Percentiles rank a stretch among this genome's conserved stretches.
phyloP scores from a whole-genome alignment of 2,113 vertebrate species.

The Saiga tatarica region DNA sequence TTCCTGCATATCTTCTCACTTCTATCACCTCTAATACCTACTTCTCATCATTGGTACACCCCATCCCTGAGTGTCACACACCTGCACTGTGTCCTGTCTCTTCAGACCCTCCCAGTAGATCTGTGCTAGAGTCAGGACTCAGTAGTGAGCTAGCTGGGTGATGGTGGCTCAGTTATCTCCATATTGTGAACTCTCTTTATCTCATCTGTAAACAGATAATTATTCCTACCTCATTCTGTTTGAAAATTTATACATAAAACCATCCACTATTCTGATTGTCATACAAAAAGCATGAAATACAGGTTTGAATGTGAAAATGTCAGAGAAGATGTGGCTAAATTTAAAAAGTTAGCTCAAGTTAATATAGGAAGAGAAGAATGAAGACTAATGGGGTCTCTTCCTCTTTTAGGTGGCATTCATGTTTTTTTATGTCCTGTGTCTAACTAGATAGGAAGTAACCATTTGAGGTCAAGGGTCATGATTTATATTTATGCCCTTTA shows the following conservation, averaged over 20 bases:
- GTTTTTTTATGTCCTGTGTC: background rate
- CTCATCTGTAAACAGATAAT: conserved; percentile 2
- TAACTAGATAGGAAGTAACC: background rate
- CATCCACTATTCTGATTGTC: background rate
- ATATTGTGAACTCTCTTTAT: background rate
- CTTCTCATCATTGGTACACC: background rate
- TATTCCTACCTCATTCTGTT: background rate
- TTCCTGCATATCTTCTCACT: background rate
- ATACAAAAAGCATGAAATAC: background rate
- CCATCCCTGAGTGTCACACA: background rate
- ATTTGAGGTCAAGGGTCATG: background rate
- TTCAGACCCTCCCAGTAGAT: background rate
- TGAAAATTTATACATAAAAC: conserved; percentile 7
- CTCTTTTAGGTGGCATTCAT: background rate
- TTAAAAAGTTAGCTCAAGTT: background rate
- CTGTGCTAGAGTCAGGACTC: background rate
- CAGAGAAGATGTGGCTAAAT: background rate
- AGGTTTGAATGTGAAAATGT: conserved; percentile 6
- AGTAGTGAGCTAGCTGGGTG: background rate
- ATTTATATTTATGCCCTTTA: background rate
- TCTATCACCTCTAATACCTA: background rate
- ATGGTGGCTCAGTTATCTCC: background rate
- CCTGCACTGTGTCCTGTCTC: background rate
- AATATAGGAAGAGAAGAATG: background rate
- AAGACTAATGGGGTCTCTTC: background rate